Base-by-base conservation (phyloP, 2,797 vertebrate species). In the Neosilurus mollespiculum region DNA sequence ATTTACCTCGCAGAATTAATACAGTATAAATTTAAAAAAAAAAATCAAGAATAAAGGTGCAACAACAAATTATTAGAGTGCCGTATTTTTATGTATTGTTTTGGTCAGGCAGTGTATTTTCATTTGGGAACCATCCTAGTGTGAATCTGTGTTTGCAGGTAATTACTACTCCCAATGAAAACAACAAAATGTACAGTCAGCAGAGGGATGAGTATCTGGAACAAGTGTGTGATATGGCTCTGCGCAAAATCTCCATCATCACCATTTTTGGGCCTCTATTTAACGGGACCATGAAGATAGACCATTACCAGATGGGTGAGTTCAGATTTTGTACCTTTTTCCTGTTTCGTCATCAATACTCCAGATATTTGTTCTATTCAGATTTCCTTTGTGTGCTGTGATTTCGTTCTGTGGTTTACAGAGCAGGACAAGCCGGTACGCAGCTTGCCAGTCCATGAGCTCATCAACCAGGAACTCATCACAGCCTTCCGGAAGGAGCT, bases 201-300 rank as follows among this genome's bases (percentile, higher is more conserved):
- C 96, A 97, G 90, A 92, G 94, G 59, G 96, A 96, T 0, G 96
- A 96, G 1, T 96, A 96, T 56, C 92, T 97, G 92, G 96, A 96
- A 84, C 94, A 94, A 66, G 96, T 96, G 90, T 97, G 96, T 93
- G 96, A 97, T 91, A 96, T 97, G 96, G 96, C 96, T 78, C 91
- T 96, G 0, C 92, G 96, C 87, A 97, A 94, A 89, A 91, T 97
- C 75, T 96, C 96, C 2, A 95, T 97, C 85, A 93, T 97, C 88
- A 96, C 95, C 64, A 93, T 97, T 87, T 95, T 95, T 11, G 96
- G 96, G 56, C 93, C 92, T 66, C 87, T 94, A 89, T 92, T 89
- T 91, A 96, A 96, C 90, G 94, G 95, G 89, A 95, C 94, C 84
- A 95, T 97, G 95, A 96, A 96, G 91, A 96, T 97, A 9, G 95